Conservation (phyloP, 1,140 invertebrate genomes). For the Drosophila chauvacae region DNA sequence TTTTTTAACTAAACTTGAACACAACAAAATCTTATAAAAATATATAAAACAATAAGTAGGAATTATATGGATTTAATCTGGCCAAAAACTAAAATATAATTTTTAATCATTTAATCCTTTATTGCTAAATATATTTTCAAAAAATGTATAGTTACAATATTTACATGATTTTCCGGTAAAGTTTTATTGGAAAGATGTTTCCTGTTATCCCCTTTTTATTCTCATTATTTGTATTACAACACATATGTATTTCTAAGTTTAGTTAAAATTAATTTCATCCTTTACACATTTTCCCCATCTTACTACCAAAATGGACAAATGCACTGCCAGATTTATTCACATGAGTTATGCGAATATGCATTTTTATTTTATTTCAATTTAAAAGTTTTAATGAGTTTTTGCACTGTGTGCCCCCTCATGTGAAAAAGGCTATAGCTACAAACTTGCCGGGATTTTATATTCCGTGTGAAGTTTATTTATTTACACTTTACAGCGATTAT, state of each 20-base stretch:
- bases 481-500: conserved; percentile 39
- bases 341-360: conserved; percentile 46
- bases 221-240: not conserved
- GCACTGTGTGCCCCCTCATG: conserved; percentile 35
- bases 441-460: conserved; percentile 51
- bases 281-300: not conserved
- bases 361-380: conserved; percentile 80
- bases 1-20: not conserved
- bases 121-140: not conserved
- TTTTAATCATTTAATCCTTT: not conserved
- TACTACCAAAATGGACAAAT: not conserved
- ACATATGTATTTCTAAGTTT: no score
- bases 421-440: conserved; percentile 20
- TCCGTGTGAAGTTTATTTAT: conserved; percentile 67
- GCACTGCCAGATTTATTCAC: conserved; percentile 1
- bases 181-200: not conserved
- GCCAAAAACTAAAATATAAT: not conserved
- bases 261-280: not conserved
- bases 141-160: not conserved
- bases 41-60: not conserved
- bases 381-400: conserved; percentile 79
- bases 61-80: not conserved
- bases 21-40: not conserved
- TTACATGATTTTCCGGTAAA: not conserved
- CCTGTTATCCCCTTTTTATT: not conserved